Evolutionary conservation across 2,113 vertebrate species (phyloP), one percentile per base, ranked within the genome.

Genomic region (Hyaena hyaena): DNA sequence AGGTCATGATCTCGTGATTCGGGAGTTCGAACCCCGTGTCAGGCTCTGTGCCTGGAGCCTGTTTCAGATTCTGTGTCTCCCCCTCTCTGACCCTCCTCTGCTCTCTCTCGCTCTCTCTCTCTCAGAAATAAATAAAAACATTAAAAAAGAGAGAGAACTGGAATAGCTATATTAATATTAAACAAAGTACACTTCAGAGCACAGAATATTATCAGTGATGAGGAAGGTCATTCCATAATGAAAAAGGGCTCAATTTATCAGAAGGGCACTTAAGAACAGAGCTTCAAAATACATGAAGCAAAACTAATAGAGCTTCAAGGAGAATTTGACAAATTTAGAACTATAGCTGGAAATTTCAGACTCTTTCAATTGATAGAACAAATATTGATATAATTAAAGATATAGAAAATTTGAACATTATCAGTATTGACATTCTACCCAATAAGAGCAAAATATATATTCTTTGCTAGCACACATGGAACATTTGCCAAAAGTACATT

Each of bases 231-330:
- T 58, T 86, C 66, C 35, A 74, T 66, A 85, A 86, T 66, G 28
- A 87, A 81, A 81, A 90, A 74, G 39, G 23, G 10, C 15, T 90
- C 39, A 63, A 39, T 77, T 93, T 83, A 89, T 53, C 33, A 82
- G 26, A 74, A 86, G 73, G 35, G 35, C 21, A 85, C 21, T 81
- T 95, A 63, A 93, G 58, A 89, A 84, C 24, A 81, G 35, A 92
- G 21, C 35, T 74, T 93, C n/a, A 86, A 86, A 95, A 90, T 48
- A 93, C 48, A 87, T 90, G 68, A 93, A 74, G n/a, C 26, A 87
- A 87, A 97, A 87, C 21, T 82, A 35, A 81, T 0, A 89, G 50
- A 96, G 84, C 7, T 80, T 39, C 3, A 76, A 82, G 61, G 33
- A 74, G 55, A 82, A 65, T 89, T 65, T 65, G 66, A 88, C 17